phyloP scores from a whole-genome alignment of 2,888 invertebrate species.

The Salpingus planirostris region DNA sequence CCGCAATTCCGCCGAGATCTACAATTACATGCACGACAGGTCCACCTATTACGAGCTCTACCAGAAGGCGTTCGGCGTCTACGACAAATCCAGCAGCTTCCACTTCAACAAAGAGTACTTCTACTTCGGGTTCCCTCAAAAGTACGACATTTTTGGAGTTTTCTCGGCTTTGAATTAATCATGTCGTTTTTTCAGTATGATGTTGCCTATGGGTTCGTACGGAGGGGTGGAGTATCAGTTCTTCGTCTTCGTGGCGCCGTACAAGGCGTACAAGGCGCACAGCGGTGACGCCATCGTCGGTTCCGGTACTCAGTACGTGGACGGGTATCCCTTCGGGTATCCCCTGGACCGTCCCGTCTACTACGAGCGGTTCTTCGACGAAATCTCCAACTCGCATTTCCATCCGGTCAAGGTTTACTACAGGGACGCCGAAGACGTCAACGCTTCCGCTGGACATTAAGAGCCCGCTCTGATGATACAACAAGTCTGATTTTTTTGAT shows the following conservation, averaged over 20 bases:
- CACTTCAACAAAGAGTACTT: conserved; percentile 48
- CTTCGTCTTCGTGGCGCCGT: conserved; percentile 43
- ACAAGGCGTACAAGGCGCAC: conserved; percentile 31
- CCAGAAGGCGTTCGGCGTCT: conserved; percentile 50
- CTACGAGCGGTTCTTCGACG: conserved; percentile 47
- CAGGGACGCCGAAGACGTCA: conserved; percentile 19
- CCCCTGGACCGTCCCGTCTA: conserved; percentile 63
- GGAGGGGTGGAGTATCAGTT: conserved; percentile 54
- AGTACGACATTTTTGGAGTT: conserved; percentile 28
- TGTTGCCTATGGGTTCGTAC: conserved; percentile 59
- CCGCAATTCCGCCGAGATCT: conserved; percentile 58
- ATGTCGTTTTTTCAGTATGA: conserved; percentile 34
- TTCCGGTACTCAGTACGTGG: conserved; percentile 34
- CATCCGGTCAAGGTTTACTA: conserved; percentile 58
- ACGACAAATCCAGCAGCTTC: conserved; percentile 41
- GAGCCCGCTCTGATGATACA: too few species aligned
- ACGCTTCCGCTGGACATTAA: too few species aligned
- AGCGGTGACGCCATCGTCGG: conserved; percentile 15
- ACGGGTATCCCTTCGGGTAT: conserved; percentile 60
- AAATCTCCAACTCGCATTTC: conserved; percentile 59
- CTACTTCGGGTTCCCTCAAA: conserved; percentile 61
- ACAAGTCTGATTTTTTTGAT: too few species aligned
- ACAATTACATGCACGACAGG: conserved; percentile 53
- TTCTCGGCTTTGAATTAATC: conserved; percentile 1
- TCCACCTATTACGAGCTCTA: conserved; percentile 55